Base-by-base conservation (phyloP, 2,888 invertebrate species). In the Acholoe squamosa region DNA sequence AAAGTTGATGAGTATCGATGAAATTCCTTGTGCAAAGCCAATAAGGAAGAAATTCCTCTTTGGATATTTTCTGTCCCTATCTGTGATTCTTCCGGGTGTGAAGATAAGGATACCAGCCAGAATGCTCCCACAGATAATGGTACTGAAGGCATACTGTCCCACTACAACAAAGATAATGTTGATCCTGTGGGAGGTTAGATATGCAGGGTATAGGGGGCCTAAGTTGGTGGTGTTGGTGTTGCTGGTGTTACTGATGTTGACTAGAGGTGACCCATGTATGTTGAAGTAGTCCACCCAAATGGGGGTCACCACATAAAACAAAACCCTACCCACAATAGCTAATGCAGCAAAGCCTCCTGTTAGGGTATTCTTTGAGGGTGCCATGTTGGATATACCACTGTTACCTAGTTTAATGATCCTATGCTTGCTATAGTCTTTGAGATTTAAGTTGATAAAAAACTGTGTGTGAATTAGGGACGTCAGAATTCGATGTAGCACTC, bases 1-100 rank as follows among this genome's bases (percentile, higher is more conserved):
- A 91, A 92, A 94, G 77, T 93, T 93, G 77, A 93, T 91, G 90
- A 93, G 92, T 22, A 94, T 86, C 0, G 93, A 92, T 0, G 94
- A 93, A 25, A 94, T 52, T 0, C 93, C 93, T 88, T 93, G 93
- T 34, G 93, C 90, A n/a, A 92, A 84, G 31, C 94, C 94, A 80
- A 93, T 93, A 33, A 92, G 84, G 7, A 93, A 90, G 92, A 93
- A 93, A 80, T 93, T 80, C 56, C 56, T 51, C 89, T 93, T 93
- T 16, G 92, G 92, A 90, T 92, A 93, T 0, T 84, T 91, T 51
- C 90, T 91, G 22, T 93, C 92, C 16, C 89, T 77, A 0, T 92
- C 92, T 25, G 92, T 91, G 22, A 92, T 91, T 31, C 90, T 86
- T 0, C 88, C 84, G 7, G 92, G 93, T 28, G 89, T 90, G 33